Evolutionary conservation across 2,888 invertebrate species (phyloP).

Genomic region (Dicranocentrus wangi): DNA sequence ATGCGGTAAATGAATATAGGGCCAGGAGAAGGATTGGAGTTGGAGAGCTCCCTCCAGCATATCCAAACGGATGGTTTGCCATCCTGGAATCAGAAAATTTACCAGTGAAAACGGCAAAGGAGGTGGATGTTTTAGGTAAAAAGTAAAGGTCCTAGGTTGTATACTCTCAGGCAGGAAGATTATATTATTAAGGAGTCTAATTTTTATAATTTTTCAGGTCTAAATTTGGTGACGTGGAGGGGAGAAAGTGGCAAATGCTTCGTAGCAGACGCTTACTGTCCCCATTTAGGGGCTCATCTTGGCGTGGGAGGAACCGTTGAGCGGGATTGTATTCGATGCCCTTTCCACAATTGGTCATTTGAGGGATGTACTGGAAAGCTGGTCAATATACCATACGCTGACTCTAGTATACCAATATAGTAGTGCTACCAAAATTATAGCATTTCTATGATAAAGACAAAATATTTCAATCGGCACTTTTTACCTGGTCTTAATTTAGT

Average conservation of each 20-base stretch:
- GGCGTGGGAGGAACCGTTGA: slow-evolving; percentile 83
- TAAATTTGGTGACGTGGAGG: slow-evolving; percentile 83
- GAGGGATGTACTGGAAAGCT: slow-evolving; percentile 83
- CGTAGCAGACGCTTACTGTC: slow-evolving; percentile 89
- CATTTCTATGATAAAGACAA: no score
- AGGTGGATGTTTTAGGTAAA: slow-evolving; percentile 81
- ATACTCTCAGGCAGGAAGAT: not conserved
- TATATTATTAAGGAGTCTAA: no score
- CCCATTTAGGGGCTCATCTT: slow-evolving; percentile 91
- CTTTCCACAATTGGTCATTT: slow-evolving; percentile 92
- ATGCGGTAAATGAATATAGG: slow-evolving; percentile 74
- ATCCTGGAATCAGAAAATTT: slow-evolving; percentile 82
- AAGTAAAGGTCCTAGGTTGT: not conserved
- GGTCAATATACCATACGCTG: slow-evolving; percentile 83
- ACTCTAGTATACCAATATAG: slow-evolving; percentile 75
- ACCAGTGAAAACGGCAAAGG: slow-evolving; percentile 77
- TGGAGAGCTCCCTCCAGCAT: slow-evolving; percentile 86
- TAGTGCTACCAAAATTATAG: no score
- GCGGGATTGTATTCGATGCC: slow-evolving; percentile 88
- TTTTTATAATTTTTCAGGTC: no score
- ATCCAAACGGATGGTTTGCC: slow-evolving; percentile 92
- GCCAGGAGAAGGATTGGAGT: slow-evolving; percentile 81
- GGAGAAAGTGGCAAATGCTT: slow-evolving; percentile 80
- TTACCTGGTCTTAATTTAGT: slow-evolving; percentile 72
- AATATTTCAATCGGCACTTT: no score